Base-by-base conservation (phyloP, 2,888 invertebrate species). In the Lymantria monacha region DNA sequence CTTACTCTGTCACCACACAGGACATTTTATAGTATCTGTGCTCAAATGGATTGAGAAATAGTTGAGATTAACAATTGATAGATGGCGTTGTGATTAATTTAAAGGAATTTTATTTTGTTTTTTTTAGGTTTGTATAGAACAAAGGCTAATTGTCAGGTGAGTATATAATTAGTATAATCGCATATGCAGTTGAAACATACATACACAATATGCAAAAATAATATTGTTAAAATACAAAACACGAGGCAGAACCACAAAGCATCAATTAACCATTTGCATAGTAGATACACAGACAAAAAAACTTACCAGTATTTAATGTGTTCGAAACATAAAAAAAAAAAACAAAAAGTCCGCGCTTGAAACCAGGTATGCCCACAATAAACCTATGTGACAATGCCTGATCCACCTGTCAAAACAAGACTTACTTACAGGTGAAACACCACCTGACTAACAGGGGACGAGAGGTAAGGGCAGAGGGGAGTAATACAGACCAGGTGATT, bases 371-470 rank as follows among this genome's bases (percentile, higher is more conserved):
- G 59, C 58, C 51, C 57, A 58, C 66, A 70, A 72, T 79, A 75
- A 78, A 78, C 78, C 74, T 63, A 63, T 66, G 72, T 78, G 79
- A 83, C 79, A 79, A 76, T 74, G 70, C 61, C 57, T 57, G 61
- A 57, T 62, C 66, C 87, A 87, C 85, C 87, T 87, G 87, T 86
- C 87, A 87, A 81, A 85, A 86, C 87, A 83, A 81, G 85, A 79
- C 69, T 69, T 69, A 63, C 56, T 49, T 76, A 87, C 88, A 87
- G 88, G 87, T 88, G 88, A 66, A 55, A 48, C 30, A 53, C 63
- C 86, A 87, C 85, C 87, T 88, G 86, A 85, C 76, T 59, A 44
- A 47, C 13, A 36, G 49, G 53, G 45, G 63, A 22, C 22, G 40
- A 46, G 41, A 54, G 31, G 51, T 52, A 41, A 48, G 51, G 55